A percentile compares a stretch with the other conserved stretches of the same genome.
phyloP scores from a whole-genome alignment of 2,113 vertebrate species.

The Jacana jacana region DNA sequence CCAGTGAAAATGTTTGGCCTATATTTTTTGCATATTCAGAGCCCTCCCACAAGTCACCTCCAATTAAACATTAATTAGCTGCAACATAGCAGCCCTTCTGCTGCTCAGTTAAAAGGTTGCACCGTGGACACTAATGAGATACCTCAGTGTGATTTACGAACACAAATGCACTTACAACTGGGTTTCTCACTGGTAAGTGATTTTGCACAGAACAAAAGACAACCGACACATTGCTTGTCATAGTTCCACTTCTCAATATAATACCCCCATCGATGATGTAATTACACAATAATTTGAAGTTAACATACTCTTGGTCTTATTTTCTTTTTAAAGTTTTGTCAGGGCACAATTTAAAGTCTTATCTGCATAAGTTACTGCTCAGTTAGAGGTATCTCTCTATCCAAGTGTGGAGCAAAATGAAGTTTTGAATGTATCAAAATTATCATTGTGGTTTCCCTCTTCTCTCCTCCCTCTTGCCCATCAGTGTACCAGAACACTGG shows the following conservation, averaged over 20 bases:
- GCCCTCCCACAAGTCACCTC: neutral
- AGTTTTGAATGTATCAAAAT: neutral
- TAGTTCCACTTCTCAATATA: neutral
- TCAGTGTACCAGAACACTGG: neutral
- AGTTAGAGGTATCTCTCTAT: neutral
- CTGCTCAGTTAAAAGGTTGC: neutral
- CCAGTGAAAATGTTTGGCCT: neutral
- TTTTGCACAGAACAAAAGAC: neutral
- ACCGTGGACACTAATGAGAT: neutral
- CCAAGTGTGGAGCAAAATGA: neutral
- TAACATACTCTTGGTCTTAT: neutral
- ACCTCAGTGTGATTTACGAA: neutral
- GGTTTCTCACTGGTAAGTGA: neutral
- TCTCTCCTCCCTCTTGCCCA: neutral
- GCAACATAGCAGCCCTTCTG: neutral
- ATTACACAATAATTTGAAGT: neutral
- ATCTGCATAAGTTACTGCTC: neutral
- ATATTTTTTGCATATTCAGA: neutral
- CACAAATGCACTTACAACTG: neutral
- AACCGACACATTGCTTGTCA: neutral
- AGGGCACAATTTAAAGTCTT: neutral
- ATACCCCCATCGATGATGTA: neutral
- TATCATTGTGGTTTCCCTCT: neutral
- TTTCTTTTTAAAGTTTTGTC: neutral
- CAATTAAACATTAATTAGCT: neutral